Conservation (phyloP, 64 coral and sea anemone species). For the Pachyseris speciosa region DNA sequence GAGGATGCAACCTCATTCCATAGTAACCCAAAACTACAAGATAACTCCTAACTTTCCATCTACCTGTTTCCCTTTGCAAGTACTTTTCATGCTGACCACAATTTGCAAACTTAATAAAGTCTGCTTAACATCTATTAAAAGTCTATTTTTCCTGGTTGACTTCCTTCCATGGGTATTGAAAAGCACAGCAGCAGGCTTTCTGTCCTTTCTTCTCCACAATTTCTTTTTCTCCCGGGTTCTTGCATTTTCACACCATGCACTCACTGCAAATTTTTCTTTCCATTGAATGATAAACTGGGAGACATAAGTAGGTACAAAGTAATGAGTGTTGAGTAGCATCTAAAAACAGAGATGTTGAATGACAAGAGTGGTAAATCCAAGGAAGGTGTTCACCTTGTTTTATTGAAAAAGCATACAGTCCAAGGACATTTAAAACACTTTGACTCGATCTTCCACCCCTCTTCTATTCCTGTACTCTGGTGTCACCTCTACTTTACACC, state of each 20-base stretch:
- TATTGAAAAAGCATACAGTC: no score
- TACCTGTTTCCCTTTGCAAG: no score
- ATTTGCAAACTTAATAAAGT: background rate
- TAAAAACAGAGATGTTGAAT: no score
- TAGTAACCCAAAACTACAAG: no score
- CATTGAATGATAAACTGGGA: slow-evolving; percentile 93
- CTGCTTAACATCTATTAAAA: background rate
- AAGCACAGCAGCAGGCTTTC: slow-evolving; percentile 84
- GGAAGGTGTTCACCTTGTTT: no score
- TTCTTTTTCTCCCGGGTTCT: slow-evolving; percentile 91
- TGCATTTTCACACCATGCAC: slow-evolving; percentile 95
- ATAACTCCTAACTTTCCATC: no score
- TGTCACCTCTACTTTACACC: no score
- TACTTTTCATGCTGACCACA: background rate
- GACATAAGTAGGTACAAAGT: background rate
- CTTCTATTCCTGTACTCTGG: no score
- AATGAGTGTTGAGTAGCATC: background rate
- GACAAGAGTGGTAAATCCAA: no score
- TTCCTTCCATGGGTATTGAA: slow-evolving; percentile 98
- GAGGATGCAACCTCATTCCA: no score
- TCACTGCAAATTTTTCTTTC: slow-evolving; percentile 91
- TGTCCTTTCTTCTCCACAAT: slow-evolving; percentile 90
- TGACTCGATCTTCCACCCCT: no score
- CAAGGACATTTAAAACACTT: no score
- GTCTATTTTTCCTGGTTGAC: slow-evolving; percentile 19